A percentile compares a stretch with the other conserved stretches of the same genome.
Evolutionary conservation across 2,113 vertebrate species (phyloP).

Genomic region (Brachypodius melanocephalos): DNA sequence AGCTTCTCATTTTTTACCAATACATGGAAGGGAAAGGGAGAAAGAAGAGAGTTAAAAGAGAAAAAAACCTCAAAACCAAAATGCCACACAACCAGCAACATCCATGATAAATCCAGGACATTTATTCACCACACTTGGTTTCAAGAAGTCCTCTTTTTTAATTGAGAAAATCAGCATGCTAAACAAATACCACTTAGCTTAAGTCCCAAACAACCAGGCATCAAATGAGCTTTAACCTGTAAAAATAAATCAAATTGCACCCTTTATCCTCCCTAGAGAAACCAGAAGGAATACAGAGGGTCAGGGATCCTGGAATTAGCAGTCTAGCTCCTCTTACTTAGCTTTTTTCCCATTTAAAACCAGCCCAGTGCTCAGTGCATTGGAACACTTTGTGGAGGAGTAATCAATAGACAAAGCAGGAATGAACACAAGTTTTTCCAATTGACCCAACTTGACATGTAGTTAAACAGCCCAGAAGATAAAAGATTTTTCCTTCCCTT

Average conservation of each 20-base stretch:
- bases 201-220: neutral
- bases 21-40: rapidly evolving
- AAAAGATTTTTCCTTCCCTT: constrained; percentile 59
- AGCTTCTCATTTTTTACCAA: neutral
- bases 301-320: neutral
- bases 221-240: neutral
- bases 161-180: neutral
- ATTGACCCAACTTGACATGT: neutral
- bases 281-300: neutral
- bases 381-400: neutral
- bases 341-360: neutral
- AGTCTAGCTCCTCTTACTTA: neutral
- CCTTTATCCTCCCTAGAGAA: neutral
- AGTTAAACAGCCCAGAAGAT: constrained; percentile 6
- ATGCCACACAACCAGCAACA: neutral
- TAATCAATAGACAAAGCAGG: neutral
- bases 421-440: neutral
- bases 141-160: neutral
- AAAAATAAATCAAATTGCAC: neutral
- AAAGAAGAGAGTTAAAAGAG: neutral
- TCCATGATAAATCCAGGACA: neutral
- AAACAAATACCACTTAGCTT: neutral
- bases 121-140: neutral
- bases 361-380: neutral
- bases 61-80: rapidly evolving